Evolutionary conservation across 2,113 vertebrate genomes (phyloP).

Genomic region (Elaphurus davidianus): DNA sequence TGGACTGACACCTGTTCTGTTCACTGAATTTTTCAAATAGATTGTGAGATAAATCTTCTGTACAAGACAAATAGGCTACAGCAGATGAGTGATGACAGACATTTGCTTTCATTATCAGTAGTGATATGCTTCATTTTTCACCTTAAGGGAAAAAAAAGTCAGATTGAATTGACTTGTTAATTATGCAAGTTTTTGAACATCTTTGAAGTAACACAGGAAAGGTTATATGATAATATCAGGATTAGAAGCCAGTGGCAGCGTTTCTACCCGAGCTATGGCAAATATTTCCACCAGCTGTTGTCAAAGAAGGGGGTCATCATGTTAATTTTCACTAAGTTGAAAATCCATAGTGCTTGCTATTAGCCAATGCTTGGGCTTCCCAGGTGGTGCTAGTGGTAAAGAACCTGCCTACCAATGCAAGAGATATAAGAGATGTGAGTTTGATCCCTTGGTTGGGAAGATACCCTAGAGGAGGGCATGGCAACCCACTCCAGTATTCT

Average conservation of each 20-base stretch:
- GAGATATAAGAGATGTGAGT: background rate
- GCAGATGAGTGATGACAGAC: constrained; percentile 78
- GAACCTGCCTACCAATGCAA: background rate
- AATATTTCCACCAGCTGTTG: background rate
- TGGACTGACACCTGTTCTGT: constrained; percentile 38
- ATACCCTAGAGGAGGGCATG: background rate
- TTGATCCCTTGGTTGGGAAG: background rate
- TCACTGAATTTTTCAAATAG: constrained; percentile 63
- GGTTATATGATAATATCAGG: background rate
- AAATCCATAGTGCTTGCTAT: background rate
- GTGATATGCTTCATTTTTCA: constrained; percentile 80
- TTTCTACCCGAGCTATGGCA: background rate
- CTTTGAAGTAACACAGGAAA: background rate
- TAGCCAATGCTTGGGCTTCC: background rate
- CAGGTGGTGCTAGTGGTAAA: background rate
- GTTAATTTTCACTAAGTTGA: background rate
- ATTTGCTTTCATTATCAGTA: constrained; percentile 80
- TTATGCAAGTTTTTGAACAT: constrained; percentile 63
- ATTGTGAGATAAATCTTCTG: constrained; percentile 62
- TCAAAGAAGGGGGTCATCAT: background rate
- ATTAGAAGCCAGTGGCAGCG: background rate
- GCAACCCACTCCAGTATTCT: background rate
- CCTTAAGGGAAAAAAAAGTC: constrained; percentile 33
- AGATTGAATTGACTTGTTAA: constrained; percentile 73
- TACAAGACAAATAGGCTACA: constrained; percentile 75